Base-by-base conservation (phyloP, 2,797 vertebrate species). In the Dromococcyx pavoninus region DNA sequence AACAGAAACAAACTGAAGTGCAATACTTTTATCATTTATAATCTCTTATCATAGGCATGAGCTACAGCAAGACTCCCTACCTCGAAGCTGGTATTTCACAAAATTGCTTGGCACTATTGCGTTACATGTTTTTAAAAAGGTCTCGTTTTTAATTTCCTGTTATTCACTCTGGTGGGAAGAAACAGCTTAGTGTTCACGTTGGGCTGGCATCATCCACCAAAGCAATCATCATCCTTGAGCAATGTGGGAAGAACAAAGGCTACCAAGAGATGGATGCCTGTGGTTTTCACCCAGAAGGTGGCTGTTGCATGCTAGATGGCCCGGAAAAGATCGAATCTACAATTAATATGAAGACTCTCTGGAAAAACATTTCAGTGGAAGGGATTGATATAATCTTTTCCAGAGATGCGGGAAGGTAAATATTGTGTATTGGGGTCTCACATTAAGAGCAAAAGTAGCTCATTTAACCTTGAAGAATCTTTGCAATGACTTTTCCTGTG, bases 331-430 rank as follows among this genome's bases (percentile, higher is more conserved):
- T 99, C 65, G 95, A 98, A 76, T 99, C 98, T 1, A 65, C 96
- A 60, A 81, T 99, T 90, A 96, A 98, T 88, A 98, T 98, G 98
- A 98, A 95, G 94, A 89, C 82, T 3, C 75, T 98, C 53, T 97
- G 97, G 86, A 98, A 98, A 96, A 95, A 73, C 19, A 44, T 98
- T 44, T 96, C 89, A 27, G 28, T 91, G 80, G 87, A 97, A 65
- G 98, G 97, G n/a, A 72, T 97, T 37, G 97, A 98, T 74, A 94
- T 98, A 18, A 72, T 97, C 82, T 97, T 98, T 91, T 99, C 98
- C 57, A 97, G 98, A 95, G 98, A 99, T 4, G 98, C 98, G 0
- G 98, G 99, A 95, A 98, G 99, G 98, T 99, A 96, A 66, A 56
- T 5, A 5, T 12, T 15, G 15, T 4, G 0, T 27, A 17, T 35